Evolutionary conservation across 2,888 invertebrate species (phyloP).

Genomic region (Noctua janthina): DNA sequence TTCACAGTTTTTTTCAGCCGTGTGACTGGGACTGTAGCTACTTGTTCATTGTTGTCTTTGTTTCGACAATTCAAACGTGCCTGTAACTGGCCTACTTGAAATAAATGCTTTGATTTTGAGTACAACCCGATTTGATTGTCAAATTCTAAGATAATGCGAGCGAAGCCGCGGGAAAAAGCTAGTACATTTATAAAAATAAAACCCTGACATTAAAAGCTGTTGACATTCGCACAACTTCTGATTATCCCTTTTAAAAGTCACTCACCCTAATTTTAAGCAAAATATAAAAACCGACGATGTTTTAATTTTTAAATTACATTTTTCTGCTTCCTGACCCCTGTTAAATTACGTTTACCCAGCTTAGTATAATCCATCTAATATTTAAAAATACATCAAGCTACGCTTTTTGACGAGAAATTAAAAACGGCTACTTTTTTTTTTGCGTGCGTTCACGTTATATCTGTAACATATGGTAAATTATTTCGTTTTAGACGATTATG

Average conservation of each 20-base stretch:
- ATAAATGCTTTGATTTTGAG: no score
- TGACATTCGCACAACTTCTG: background rate
- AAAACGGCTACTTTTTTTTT: slow-evolving; percentile 21
- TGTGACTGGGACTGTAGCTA: no score
- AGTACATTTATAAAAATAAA: no score
- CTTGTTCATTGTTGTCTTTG: no score
- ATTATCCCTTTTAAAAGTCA: slow-evolving; percentile 7
- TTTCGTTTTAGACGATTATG: background rate
- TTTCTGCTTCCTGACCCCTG: slow-evolving; percentile 6
- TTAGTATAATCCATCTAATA: slow-evolving; percentile 12
- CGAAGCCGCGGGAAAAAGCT: no score
- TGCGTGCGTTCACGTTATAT: background rate
- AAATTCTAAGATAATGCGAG: no score
- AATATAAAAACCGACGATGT: slow-evolving; percentile 5
- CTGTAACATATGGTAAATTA: slow-evolving; percentile 14
- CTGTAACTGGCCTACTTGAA: no score
- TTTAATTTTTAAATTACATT: slow-evolving; percentile 15
- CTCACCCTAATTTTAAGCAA: slow-evolving; percentile 4
- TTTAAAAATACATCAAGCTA: slow-evolving; percentile 44
- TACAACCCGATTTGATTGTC: no score
- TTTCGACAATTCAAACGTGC: no score
- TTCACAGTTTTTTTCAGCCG: no score
- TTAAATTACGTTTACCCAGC: slow-evolving; percentile 12
- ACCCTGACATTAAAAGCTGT: background rate
- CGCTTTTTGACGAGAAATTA: slow-evolving; percentile 23